phyloP scores from a whole-genome alignment of 2,113 vertebrate species.

The Holacanthus passer region DNA sequence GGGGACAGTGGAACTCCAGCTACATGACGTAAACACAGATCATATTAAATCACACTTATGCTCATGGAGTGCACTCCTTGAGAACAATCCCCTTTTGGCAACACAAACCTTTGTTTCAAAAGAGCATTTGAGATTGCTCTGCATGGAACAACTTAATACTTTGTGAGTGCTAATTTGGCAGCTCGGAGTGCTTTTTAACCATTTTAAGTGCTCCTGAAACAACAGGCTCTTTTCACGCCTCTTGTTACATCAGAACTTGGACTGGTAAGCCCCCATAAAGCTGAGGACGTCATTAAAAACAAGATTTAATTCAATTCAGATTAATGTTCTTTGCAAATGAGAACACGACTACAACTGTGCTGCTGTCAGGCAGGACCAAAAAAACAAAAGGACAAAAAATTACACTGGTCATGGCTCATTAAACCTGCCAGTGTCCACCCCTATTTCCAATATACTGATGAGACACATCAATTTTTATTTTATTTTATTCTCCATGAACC shows the following conservation, averaged over 20 bases:
- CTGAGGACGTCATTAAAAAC: constrained; percentile 59
- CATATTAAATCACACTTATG: constrained; percentile 52
- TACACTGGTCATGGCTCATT: not conserved
- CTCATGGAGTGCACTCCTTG: constrained; percentile 2
- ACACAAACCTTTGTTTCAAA: constrained; percentile 60
- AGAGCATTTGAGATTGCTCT: constrained; percentile 54
- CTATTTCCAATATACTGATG: not conserved
- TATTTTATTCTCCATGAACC: not conserved
- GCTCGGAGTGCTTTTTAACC: constrained; percentile 53
- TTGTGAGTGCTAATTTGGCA: constrained; percentile 67
- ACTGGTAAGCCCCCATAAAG: constrained; percentile 64
- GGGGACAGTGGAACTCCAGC: constrained; percentile 27
- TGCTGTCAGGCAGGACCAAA: not conserved
- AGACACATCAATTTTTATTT: not conserved
- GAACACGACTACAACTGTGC: constrained; percentile 22
- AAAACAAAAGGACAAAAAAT: not conserved
- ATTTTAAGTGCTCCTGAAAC: constrained; percentile 69
- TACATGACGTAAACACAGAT: constrained; percentile 44
- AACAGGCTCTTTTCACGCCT: constrained; percentile 71
- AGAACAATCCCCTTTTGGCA: constrained; percentile 59
- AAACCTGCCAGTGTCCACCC: not conserved
- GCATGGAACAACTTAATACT: constrained; percentile 65
- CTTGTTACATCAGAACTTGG: constrained; percentile 68
- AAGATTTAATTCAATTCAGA: constrained; percentile 59
- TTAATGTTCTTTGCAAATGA: constrained; percentile 41